Conservation (phyloP, 2,888 invertebrate species). For the Caenorhabditis zanzibari region DNA sequence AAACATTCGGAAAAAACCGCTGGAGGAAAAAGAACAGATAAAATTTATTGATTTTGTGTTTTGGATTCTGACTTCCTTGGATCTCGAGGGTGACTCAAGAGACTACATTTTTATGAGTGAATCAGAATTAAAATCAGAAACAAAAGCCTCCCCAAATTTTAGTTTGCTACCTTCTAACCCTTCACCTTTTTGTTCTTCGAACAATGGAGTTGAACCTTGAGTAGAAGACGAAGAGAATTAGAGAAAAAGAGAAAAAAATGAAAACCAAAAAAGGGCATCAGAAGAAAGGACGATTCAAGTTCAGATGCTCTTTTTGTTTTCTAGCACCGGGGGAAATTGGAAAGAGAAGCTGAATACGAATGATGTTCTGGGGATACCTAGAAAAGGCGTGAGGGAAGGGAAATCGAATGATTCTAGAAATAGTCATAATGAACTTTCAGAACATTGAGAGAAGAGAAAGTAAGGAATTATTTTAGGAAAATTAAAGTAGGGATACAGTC, state of each 20-base stretch:
- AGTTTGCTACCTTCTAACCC: not conserved
- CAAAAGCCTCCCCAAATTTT: not conserved
- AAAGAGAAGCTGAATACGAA: not conserved
- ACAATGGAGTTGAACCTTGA: constrained; percentile 39
- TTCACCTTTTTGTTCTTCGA: constrained; percentile 25
- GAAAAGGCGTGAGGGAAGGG: not conserved
- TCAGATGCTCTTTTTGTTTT: constrained; percentile 44
- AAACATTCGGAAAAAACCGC: constrained; percentile 39
- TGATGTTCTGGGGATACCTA: no score
- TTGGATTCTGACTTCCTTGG: not conserved
- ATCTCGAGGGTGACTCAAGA: no score
- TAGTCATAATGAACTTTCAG: not conserved
- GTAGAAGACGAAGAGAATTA: constrained; percentile 49
- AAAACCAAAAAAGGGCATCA: constrained; percentile 14
- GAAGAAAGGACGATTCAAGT: constrained; percentile 45
- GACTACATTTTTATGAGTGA: no score
- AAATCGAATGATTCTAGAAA: not conserved
- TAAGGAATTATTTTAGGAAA: no score
- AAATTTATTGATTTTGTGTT: constrained; percentile 15
- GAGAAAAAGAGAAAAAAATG: constrained; percentile 29
- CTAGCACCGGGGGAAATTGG: not conserved
- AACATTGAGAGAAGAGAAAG: not conserved
- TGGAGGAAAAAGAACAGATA: constrained; percentile 1
- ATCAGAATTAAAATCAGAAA: constrained; percentile 1
- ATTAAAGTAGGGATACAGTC: no score